Conservation (phyloP, 1,140 invertebrate genomes). For the Latrodectus geometricus region DNA sequence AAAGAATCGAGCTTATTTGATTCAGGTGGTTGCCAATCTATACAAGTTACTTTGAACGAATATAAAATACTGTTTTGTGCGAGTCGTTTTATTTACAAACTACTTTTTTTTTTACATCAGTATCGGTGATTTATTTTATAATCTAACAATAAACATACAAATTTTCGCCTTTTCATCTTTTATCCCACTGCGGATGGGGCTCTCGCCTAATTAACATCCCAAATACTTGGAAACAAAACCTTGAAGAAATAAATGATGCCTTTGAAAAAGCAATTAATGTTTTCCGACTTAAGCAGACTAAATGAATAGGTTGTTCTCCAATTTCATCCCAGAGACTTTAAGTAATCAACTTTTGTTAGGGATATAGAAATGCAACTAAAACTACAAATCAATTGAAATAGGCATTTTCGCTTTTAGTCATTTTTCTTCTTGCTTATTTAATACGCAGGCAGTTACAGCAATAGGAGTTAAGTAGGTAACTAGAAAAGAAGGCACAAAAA, state of each 20-base stretch:
- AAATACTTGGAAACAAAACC: neutral
- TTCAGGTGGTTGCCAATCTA: no score
- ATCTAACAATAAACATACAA: neutral
- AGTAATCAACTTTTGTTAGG: neutral
- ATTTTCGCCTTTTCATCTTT: slow-evolving; percentile 1
- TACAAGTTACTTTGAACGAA: no score
- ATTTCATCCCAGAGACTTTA: neutral
- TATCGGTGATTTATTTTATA: neutral
- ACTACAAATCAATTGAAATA: slow-evolving; percentile 2
- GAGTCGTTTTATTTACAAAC: neutral
- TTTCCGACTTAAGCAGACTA: neutral
- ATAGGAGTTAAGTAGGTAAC: neutral
- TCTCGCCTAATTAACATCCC: neutral
- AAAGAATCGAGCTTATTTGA: no score
- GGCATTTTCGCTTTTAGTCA: neutral
- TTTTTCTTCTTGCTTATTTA: neutral
- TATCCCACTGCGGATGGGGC: neutral
- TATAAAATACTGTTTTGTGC: neutral
- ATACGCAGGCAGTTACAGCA: neutral
- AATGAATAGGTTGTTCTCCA: neutral
- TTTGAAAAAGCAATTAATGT: slow-evolving; percentile 2
- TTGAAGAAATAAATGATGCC: neutral
- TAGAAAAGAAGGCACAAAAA: neutral
- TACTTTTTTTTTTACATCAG: neutral
- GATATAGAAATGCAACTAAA: neutral